phyloP scores from a whole-genome alignment of 2,113 vertebrate genomes.

The Crotalus viridis region DNA sequence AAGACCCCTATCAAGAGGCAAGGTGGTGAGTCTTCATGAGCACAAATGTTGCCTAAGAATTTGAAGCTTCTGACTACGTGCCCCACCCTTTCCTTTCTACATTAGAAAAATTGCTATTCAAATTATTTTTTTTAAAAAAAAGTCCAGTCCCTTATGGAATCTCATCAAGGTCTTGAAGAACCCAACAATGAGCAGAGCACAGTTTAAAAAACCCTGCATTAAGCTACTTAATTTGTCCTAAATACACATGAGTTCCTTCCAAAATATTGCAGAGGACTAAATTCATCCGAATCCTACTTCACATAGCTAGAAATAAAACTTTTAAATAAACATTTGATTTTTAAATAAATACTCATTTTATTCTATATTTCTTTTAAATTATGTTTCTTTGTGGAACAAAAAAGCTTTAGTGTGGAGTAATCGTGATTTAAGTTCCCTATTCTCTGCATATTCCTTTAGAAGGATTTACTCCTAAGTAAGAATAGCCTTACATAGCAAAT shows the following conservation, averaged over 20 bases:
- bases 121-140: not conserved
- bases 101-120: not conserved
- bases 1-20: not conserved
- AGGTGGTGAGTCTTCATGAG: not conserved
- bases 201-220: not conserved
- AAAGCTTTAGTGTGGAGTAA: not conserved
- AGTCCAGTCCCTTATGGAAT: not conserved
- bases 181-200: not conserved
- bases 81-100: not conserved
- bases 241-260: not conserved
- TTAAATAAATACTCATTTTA: not conserved
- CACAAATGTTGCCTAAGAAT: not conserved
- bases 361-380: not conserved
- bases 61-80: not conserved
- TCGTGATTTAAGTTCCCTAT: not conserved
- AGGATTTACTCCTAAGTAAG: no score
- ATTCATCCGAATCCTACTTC: not conserved
- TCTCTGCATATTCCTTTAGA: not conserved
- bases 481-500: not conserved
- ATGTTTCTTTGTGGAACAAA: not conserved
- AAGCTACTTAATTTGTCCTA: not conserved
- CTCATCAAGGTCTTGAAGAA: not conserved
- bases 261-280: not conserved
- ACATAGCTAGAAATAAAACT: not conserved
- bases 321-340: not conserved